A percentile compares a stretch with the other conserved stretches of the same genome.
Conservation (phyloP, 2,113 vertebrate species). For the Cranoglanis bouderius region DNA sequence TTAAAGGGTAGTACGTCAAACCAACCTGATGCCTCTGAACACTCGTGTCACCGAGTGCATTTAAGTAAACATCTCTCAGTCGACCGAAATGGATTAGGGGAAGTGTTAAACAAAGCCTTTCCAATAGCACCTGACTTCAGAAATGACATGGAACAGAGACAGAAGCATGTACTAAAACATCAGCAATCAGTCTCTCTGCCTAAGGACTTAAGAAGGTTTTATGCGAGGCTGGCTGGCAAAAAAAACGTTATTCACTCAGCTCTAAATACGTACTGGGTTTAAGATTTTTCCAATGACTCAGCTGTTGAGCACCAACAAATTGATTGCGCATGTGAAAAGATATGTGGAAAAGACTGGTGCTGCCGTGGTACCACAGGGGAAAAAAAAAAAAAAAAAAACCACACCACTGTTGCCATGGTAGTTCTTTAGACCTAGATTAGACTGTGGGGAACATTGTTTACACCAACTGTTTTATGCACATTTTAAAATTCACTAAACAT, state of each 20-base stretch:
- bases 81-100: not conserved
- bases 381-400: not conserved
- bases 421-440: not conserved
- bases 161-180: not conserved
- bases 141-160: not conserved
- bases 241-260: not conserved
- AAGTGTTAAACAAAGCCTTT: slow-evolving; percentile 1
- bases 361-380: not conserved
- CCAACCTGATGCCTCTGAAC: not conserved
- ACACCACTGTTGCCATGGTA: not conserved
- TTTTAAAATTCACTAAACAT: not conserved
- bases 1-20: not conserved
- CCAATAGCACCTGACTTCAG: not conserved
- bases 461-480: not conserved
- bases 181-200: slow-evolving; percentile 2
- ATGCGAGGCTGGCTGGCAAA: not conserved
- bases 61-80: slow-evolving; percentile 9
- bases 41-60: not conserved
- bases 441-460: not conserved
- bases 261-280: slow-evolving; percentile 7
- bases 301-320: not conserved
- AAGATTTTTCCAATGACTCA: not conserved
- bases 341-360: not conserved
- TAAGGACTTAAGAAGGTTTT: not conserved
- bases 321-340: not conserved